phyloP scores from a whole-genome alignment of 2,888 invertebrate genomes.

The Pyrrhosoma nymphula region DNA sequence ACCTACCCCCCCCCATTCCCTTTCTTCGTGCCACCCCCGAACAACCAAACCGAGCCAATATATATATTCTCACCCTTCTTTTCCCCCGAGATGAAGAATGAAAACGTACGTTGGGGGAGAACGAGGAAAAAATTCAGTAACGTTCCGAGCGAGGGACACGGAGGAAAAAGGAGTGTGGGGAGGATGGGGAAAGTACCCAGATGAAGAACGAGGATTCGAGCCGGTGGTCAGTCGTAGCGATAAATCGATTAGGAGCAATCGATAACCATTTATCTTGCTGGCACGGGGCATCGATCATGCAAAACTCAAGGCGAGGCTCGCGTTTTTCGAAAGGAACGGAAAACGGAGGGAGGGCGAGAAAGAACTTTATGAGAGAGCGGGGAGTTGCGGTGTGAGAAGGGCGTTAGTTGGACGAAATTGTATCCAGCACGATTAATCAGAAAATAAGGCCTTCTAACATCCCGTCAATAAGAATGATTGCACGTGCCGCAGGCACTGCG shows the following conservation, averaged over 20 bases:
- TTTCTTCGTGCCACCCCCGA: conserved; percentile 15
- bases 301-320: conserved; percentile 58
- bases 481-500: not conserved
- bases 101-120: conserved; percentile 37
- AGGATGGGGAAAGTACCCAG: not conserved
- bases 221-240: conserved; percentile 48
- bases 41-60: conserved; percentile 20
- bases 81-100: conserved; percentile 60
- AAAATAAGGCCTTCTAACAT: conserved; percentile 17
- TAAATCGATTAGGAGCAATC: conserved; percentile 62
- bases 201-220: conserved; percentile 43
- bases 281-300: conserved; percentile 51
- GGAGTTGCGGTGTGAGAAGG: not conserved
- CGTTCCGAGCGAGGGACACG: not conserved
- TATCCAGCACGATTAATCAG: not conserved
- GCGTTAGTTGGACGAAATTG: conserved; percentile 20
- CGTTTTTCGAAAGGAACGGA: not conserved
- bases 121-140: conserved; percentile 26
- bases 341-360: not conserved
- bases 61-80: conserved; percentile 21
- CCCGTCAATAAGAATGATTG: conserved; percentile 31
- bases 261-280: conserved; percentile 54
- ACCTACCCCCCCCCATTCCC: not conserved
- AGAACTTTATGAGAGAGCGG: not conserved
- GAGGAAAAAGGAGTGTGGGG: not conserved